A percentile compares a stretch with the other conserved stretches of the same genome.
Evolutionary conservation across 92 coral and sea anemone genomes (phyloP).

Genomic region (Muricea muricata): DNA sequence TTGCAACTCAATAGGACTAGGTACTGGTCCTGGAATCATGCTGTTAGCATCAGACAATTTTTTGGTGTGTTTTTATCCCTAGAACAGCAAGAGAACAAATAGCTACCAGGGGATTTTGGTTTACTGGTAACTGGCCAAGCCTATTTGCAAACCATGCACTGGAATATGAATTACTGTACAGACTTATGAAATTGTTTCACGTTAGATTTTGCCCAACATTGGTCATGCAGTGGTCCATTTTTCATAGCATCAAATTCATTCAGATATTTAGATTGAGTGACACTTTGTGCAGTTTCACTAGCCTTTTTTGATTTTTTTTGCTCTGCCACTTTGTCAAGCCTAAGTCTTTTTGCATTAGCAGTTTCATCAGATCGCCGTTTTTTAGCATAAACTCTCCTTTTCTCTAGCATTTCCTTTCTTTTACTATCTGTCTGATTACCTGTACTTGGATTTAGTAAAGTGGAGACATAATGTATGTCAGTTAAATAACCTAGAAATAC

Average conservation of each 20-base stretch:
- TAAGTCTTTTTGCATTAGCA: too few species aligned
- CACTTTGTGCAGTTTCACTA: background rate
- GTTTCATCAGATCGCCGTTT: background rate
- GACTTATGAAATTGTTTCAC: constrained; percentile 68
- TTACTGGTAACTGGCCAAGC: background rate
- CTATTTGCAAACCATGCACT: background rate
- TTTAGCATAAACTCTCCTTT: background rate
- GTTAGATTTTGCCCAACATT: constrained; percentile 68
- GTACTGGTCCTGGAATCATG: too few species aligned
- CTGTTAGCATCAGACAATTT: too few species aligned
- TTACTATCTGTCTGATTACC: background rate
- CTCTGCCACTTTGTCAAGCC: background rate
- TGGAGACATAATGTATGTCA: background rate
- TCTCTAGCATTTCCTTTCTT: background rate
- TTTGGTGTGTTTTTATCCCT: too few species aligned
- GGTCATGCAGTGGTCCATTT: too few species aligned
- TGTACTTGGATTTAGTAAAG: background rate
- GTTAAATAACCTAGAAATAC: background rate
- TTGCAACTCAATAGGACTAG: background rate
- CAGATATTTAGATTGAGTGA: background rate
- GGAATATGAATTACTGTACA: background rate
- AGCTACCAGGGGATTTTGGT: background rate
- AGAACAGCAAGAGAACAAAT: too few species aligned
- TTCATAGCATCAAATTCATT: constrained; percentile 47
- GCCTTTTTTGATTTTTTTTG: constrained; percentile 6